A percentile compares a stretch with the other conserved stretches of the same genome.
phyloP scores from a whole-genome alignment of 2,888 invertebrate genomes.

The Tridacna gigas region DNA sequence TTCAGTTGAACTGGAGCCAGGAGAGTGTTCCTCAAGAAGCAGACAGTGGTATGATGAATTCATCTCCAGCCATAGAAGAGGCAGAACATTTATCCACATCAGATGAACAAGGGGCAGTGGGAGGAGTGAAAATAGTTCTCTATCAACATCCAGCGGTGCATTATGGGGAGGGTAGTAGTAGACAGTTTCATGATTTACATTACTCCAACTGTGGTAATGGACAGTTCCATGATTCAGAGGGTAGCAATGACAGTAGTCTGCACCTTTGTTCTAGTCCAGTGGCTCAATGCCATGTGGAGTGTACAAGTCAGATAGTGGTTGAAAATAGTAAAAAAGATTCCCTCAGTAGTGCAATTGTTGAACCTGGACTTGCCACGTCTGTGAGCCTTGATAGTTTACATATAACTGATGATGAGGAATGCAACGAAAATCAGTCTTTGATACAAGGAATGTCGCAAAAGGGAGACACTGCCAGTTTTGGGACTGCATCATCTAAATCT shows the following conservation, averaged over 20 bases:
- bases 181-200: constrained; percentile 31
- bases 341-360: background rate
- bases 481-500: constrained; percentile 48
- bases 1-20: constrained; percentile 78
- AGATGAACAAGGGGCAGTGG: constrained; percentile 74
- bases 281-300: constrained; percentile 64
- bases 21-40: constrained; percentile 78
- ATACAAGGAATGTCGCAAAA: constrained; percentile 65
- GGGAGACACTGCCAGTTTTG: constrained; percentile 28
- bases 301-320: constrained; percentile 49
- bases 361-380: constrained; percentile 47
- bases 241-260: constrained; percentile 59
- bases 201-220: constrained; percentile 34
- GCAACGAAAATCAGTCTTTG: constrained; percentile 73
- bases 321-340: constrained; percentile 34
- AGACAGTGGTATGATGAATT: constrained; percentile 73
- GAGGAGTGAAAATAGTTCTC: constrained; percentile 76
- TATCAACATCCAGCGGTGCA: constrained; percentile 72
- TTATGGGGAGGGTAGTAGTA: constrained; percentile 59
- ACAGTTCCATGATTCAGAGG: constrained; percentile 55
- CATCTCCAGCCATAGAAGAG: constrained; percentile 70
- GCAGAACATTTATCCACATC: constrained; percentile 72
- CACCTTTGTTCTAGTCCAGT: constrained; percentile 57
- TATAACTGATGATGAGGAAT: constrained; percentile 73
- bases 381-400: constrained; percentile 60